Conservation (phyloP, 2,797 vertebrate species). For the Nyctibius grandis region DNA sequence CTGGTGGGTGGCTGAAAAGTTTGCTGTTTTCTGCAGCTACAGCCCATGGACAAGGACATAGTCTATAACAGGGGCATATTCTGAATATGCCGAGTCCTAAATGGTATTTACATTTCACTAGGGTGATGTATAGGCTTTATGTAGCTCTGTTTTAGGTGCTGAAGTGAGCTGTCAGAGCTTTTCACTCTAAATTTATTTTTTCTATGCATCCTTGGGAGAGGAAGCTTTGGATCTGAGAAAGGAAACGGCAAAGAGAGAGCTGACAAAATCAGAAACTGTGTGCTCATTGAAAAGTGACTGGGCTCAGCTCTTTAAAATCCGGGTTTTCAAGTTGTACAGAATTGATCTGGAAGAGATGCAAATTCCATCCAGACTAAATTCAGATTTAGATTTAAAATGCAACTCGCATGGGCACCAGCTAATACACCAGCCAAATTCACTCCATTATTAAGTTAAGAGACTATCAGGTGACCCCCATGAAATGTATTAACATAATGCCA, state of each 20-base stretch:
- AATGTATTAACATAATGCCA: slow-evolving; percentile 60
- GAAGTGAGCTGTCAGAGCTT: neutral
- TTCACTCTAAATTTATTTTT: neutral
- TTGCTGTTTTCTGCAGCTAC: neutral
- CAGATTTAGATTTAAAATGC: slow-evolving; percentile 43
- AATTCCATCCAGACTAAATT: slow-evolving; percentile 23
- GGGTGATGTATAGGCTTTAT: neutral
- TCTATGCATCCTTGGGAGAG: neutral
- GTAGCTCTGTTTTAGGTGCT: neutral
- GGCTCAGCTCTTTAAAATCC: neutral
- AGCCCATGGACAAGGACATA: neutral
- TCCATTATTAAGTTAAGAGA: slow-evolving; percentile 48
- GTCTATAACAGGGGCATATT: neutral
- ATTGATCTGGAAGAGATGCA: slow-evolving; percentile 13
- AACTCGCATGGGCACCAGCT: neutral
- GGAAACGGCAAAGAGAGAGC: neutral
- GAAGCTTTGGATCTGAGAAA: neutral
- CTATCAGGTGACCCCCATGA: slow-evolving; percentile 25
- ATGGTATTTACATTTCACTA: neutral
- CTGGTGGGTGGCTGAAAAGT: neutral
- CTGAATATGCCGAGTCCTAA: neutral
- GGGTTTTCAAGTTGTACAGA: neutral
- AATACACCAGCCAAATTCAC: slow-evolving; percentile 33
- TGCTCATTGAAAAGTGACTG: neutral
- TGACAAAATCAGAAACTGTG: slow-evolving; percentile 5